Evolutionary conservation across 2,888 invertebrate species (phyloP), one percentile per base, ranked within the genome.

Genomic region (Argynnis bischoffii): DNA sequence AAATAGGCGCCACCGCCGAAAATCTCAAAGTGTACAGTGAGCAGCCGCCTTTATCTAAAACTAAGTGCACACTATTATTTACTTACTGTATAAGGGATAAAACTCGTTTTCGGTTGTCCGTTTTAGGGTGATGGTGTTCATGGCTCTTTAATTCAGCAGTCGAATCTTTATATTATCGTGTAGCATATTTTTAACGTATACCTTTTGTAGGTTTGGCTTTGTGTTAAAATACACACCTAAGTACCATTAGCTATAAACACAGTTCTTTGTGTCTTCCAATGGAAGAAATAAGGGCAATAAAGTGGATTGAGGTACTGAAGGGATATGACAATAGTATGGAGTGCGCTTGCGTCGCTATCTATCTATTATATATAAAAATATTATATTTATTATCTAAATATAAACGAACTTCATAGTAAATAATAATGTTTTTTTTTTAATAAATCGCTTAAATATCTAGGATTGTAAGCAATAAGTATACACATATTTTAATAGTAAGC

Each of bases 161-260:
- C 80, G 79, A 80, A 77, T 82, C 83, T 83, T 85, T 90, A 88
- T 88, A 87, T 87, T 88, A 82, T 79, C 79, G 82, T 87, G 88
- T 87, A 82, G 84, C 82, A 81, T 84, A 85, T 89, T 92, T 92
- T 91, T 92, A 91, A 88, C 78, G 71, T 77, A 78, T 78, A 80
- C 82, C 84, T 85, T 91, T 88, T 85, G 84, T 85, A 81, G 82
- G 80, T 80, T 84, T 76, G 84, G 84, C 84, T 80, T 86, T 88
- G 92, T 92, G 92, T 92, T 92, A 92, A 92, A 92, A 92, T 92
- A 90, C 90, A 89, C 92, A 92, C 92, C 92, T 92, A 88, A 90
- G 84, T 85, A 91, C 90, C 88, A 91, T 92, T 90, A 90, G 87
- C 90, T 89, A 91, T 92, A 91, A 91, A 91, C 90, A 89, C 85